Base-by-base conservation (phyloP, 2,888 invertebrate species). In the Calameuta pallipes region DNA sequence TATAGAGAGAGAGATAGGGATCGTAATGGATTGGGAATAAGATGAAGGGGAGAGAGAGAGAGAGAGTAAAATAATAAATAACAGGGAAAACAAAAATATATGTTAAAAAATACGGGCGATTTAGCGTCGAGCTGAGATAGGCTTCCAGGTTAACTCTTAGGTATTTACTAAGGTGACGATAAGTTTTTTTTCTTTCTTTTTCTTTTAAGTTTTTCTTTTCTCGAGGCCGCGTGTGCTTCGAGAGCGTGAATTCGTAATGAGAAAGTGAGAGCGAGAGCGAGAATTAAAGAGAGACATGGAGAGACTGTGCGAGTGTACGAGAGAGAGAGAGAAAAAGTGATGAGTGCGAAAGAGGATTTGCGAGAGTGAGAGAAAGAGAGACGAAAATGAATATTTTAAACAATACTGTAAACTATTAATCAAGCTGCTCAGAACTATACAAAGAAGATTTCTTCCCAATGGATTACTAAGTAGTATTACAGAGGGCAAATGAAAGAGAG, bases 71-170 rank as follows among this genome's bases (percentile, higher is more conserved):
- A 41, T 41, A 41, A 15, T 37, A 15, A 4, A 37, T 41, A 41
- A 6, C 41, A 41, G 41, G 41, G 1, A 15, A 15, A 6, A 41
- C 41, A 41, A 41, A 41, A 15, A 4, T 15, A 15, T 41, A 41
- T 15, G 15, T 15, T 76, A 75, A 75, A 71, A 34, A 73, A 83
- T 81, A 85, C 83, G 84, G 83, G 86, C 88, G 87, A 85, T 87
- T 88, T 87, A 86, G 87, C 88, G 87, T 87, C 86, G 87, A 90
- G 89, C 88, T 89, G 88, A 89, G 88, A 89, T 89, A 91, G 90
- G 91, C 91, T 91, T 91, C 91, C 91, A 91, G 89, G 89, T 89
- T 90, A 90, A 91, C 87, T 89, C 15, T 90, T 89, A 90, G 88
- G 86, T 89, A 89, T 88, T 88, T 88, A 89, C 86, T 89, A 89